Evolutionary conservation across 2,113 vertebrate species (phyloP).

Genomic region (Cavia porcellus): DNA sequence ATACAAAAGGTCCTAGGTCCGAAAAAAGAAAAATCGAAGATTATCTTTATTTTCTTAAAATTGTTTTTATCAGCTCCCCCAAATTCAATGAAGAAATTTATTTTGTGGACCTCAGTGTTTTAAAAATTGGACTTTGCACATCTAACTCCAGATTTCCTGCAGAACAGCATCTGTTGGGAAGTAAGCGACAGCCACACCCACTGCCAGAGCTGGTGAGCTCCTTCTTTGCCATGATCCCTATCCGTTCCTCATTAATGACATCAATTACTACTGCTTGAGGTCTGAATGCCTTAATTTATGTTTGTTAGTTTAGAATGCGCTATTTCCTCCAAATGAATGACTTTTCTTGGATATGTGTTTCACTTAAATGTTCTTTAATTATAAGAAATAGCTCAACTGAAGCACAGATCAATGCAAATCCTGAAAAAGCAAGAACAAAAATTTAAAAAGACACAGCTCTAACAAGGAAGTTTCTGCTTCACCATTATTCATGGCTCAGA

Average conservation of each 20-base stretch:
- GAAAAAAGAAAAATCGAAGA: not conserved
- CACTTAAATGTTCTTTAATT: conserved; percentile 27
- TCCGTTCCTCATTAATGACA: not conserved
- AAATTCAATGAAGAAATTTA: not conserved
- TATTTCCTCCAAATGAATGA: not conserved
- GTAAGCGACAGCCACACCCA: not conserved
- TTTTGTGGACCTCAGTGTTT: not conserved
- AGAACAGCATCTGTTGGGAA: not conserved
- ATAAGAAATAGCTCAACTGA: not conserved
- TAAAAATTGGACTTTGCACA: conserved; percentile 31
- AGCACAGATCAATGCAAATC: not conserved
- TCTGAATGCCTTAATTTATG: not conserved
- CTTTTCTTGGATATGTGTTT: conserved; percentile 42
- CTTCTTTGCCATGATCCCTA: not conserved
- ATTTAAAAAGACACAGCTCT: not conserved
- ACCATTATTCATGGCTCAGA: not conserved
- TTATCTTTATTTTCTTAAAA: not conserved
- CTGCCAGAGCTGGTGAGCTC: not conserved
- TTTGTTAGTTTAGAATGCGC: conserved; percentile 29
- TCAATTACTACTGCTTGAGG: not conserved
- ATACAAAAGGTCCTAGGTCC: not conserved
- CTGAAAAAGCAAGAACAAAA: too few relatives aligned
- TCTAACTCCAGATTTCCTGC: conserved; percentile 5
- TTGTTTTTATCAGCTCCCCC: not conserved
- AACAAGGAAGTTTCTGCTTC: not conserved